Conservation (phyloP, 1,140 invertebrate genomes). For the Leptinotarsa undecemlineata region DNA sequence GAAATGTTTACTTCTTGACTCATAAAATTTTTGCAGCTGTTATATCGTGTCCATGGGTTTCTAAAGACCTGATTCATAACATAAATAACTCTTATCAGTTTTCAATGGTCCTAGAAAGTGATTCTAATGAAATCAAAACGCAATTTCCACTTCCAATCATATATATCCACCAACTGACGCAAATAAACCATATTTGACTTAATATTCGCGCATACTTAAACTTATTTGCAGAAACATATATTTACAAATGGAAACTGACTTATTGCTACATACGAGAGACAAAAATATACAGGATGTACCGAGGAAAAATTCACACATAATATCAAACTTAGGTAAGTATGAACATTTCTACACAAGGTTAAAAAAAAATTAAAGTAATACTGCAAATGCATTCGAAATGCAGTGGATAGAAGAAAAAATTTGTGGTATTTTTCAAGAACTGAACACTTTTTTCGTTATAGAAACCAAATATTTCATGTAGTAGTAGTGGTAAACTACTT, state of each 20-base stretch:
- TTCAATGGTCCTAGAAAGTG: not conserved
- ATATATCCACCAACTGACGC: not conserved
- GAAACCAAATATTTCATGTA: too few relatives aligned
- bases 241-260: constrained; percentile 6
- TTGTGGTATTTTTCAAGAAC: too few relatives aligned
- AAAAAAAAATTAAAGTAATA: too few relatives aligned
- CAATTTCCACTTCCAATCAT: not conserved
- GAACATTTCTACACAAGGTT: too few relatives aligned
- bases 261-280: constrained; percentile 11
- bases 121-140: not conserved
- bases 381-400: too few relatives aligned
- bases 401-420: too few relatives aligned
- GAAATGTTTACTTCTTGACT: too few relatives aligned
- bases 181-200: not conserved
- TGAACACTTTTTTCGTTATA: too few relatives aligned
- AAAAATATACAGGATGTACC: not conserved
- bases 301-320: not conserved
- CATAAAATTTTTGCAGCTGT: too few relatives aligned
- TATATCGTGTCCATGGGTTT: too few relatives aligned
- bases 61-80: too few relatives aligned
- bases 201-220: not conserved
- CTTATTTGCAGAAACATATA: not conserved
- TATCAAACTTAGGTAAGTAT: not conserved
- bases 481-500: too few relatives aligned
- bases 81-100: not conserved